A percentile compares a stretch with the other conserved stretches of the same genome.
These are phyloP conservation scores for Carduelis carduelis DNA, from an alignment of 2,797 vertebrate genomes.

Conservation along the genomic window DNA sequence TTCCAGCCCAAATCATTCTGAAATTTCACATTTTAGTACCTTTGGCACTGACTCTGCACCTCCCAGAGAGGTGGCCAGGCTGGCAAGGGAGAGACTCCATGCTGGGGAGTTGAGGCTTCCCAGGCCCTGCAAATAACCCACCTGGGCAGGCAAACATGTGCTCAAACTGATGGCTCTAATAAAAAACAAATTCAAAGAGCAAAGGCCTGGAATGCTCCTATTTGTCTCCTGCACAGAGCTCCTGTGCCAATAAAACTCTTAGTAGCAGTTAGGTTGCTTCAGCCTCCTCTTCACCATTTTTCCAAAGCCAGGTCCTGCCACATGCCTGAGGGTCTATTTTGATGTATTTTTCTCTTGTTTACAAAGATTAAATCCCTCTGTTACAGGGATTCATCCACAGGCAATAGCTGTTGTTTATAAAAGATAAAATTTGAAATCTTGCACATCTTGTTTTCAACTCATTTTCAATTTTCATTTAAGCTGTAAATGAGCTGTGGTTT, in stretches of 20 bases:
- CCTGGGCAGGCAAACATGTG: neutral
- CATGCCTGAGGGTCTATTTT: neutral
- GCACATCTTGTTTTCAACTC: slow-evolving; percentile 1
- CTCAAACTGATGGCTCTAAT: neutral
- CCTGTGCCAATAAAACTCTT: neutral
- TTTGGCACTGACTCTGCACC: neutral
- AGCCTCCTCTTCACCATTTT: neutral
- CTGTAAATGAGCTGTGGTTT: slow-evolving; percentile 6
- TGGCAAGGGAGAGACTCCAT: neutral
- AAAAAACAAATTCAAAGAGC: neutral
- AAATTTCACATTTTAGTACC: neutral
- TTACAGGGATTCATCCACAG: neutral
- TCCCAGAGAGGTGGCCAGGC: neutral
- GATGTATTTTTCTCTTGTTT: slow-evolving; percentile 21
- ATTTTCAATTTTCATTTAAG: slow-evolving; percentile 12
- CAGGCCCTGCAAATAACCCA: neutral
- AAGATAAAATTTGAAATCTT: neutral
- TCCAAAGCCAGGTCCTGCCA: neutral
- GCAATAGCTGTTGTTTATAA: slow-evolving; percentile 4
- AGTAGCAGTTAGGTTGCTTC: neutral
- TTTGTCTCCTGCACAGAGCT: neutral
- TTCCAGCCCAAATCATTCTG: neutral
- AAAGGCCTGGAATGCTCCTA: neutral
- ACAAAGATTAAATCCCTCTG: slow-evolving; percentile 26
- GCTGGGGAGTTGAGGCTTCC: neutral